Evolutionary conservation across 2,797 vertebrate genomes (phyloP).

Genomic region (Ctenopoma multispine): DNA sequence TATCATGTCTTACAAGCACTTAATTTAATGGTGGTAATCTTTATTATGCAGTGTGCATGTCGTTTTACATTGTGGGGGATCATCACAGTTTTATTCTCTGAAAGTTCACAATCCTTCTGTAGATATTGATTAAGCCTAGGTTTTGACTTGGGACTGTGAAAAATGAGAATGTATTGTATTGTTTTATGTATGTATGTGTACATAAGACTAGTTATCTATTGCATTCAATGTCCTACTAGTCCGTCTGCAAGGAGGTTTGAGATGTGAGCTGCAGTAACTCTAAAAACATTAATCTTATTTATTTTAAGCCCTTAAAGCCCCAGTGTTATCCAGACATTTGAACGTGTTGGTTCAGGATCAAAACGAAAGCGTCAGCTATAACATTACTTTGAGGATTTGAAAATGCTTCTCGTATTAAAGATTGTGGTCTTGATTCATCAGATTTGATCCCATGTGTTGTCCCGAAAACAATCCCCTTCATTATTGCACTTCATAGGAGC

Average conservation of each 20-base stretch:
- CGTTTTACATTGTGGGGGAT: constrained; percentile 34
- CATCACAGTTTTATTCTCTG: constrained; percentile 22
- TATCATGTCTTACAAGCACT: constrained; percentile 65
- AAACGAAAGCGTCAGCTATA: constrained; percentile 2
- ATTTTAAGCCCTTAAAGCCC: constrained; percentile 13
- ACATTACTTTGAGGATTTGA: constrained; percentile 16
- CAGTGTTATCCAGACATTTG: neutral
- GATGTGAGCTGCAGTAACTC: constrained; percentile 53
- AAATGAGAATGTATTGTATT: constrained; percentile 78
- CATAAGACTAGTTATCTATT: constrained; percentile 64
- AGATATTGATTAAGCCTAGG: constrained; percentile 43
- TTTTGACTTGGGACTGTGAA: constrained; percentile 77
- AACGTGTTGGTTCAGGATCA: neutral
- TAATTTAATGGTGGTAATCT: constrained; percentile 57
- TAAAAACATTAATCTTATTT: constrained; percentile 22
- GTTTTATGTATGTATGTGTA: constrained; percentile 69
- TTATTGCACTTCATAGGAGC: constrained; percentile 52
- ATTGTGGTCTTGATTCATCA: constrained; percentile 7
- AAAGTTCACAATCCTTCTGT: constrained; percentile 36
- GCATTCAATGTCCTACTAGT: constrained; percentile 49
- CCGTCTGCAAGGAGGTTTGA: constrained; percentile 37
- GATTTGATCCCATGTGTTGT: constrained; percentile 5
- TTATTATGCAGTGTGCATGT: constrained; percentile 54
- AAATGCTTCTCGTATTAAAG: constrained; percentile 5
- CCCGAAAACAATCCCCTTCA: constrained; percentile 13